Base-by-base conservation (phyloP, 2,797 vertebrate genomes). In the Kryptopterus vitreolus region DNA sequence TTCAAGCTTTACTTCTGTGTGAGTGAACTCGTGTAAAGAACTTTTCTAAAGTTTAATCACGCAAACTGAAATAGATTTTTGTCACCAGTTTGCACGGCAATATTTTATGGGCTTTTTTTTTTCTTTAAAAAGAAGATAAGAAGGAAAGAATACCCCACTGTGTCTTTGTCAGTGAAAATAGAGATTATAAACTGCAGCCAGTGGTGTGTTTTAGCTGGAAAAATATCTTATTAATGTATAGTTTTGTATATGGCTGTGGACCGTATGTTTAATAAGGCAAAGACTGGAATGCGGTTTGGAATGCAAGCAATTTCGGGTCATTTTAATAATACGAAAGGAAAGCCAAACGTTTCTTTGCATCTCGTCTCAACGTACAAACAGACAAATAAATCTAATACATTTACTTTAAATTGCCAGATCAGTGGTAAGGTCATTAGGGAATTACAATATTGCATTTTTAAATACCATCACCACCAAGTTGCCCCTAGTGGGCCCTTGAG, bases 141-240 rank as follows among this genome's bases (percentile, higher is more conserved):
- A 68, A 46, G 24, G 4, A 50, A 50, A 52, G 46, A 29, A 7
- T 31, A 35, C 13, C 11, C 22, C 7, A 24, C 20, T 71, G 69
- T 71, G 29, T 46, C 38, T 68, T 68, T 68, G 65, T n/a, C 5
- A 53, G 33, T 43, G 12, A 53, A 52, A 53, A 33, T 72, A 72
- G 12, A 15, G 20, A 72, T 35, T 16, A 55, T 22, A 31, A 52
- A 22, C 68, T 33, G 18, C 29, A 55, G 50, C 50, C 4, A 22
- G 10, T 72, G 50, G 48, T 16, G 4, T 22, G 11, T 29, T 26
- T 50, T 70, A 52, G 20, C 29, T 33, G 29, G 20, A 72, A 33
- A n/a, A 18, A 69, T 7, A 24, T 68, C 4, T 43, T 15, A 72
- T 72, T 53, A 1, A 15, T 55, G 6, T 20, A 72, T 72, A 35